These are phyloP conservation scores for Cathartes aura DNA, from an alignment of 2,113 vertebrate species.

Conservation along the genomic window DNA sequence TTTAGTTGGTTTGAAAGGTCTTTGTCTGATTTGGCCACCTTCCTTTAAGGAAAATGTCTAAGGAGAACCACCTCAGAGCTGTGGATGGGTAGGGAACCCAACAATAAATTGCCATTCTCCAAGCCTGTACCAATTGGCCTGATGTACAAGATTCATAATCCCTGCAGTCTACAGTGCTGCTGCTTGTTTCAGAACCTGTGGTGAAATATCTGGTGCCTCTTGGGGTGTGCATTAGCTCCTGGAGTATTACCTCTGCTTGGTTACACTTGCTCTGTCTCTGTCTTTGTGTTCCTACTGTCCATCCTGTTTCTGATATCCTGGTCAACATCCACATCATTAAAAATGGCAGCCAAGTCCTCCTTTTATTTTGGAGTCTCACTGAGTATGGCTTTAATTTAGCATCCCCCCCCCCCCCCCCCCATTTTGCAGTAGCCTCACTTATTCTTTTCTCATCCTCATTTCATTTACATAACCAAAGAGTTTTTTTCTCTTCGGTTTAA, in stretches of 20 bases:
- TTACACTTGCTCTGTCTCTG: neutral
- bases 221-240: neutral
- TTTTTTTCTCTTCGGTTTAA: neutral
- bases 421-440: neutral
- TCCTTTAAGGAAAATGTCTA: neutral
- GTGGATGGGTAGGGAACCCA: neutral
- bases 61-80: neutral
- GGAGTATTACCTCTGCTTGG: neutral
- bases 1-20: neutral
- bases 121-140: neutral
- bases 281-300: neutral
- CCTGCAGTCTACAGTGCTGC: neutral
- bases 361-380: neutral
- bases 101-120: neutral
- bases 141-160: too few relatives aligned
- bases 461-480: constrained; percentile 12
- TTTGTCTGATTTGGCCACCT: neutral
- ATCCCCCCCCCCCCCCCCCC: neutral
- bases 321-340: neutral
- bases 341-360: neutral
- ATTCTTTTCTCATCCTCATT: neutral
- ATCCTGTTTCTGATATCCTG: neutral
- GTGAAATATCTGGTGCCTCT: neutral
- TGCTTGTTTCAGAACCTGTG: neutral
- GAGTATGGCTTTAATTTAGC: neutral